Conservation (phyloP, 2,113 vertebrate genomes). For the Colaptes auratus region DNA sequence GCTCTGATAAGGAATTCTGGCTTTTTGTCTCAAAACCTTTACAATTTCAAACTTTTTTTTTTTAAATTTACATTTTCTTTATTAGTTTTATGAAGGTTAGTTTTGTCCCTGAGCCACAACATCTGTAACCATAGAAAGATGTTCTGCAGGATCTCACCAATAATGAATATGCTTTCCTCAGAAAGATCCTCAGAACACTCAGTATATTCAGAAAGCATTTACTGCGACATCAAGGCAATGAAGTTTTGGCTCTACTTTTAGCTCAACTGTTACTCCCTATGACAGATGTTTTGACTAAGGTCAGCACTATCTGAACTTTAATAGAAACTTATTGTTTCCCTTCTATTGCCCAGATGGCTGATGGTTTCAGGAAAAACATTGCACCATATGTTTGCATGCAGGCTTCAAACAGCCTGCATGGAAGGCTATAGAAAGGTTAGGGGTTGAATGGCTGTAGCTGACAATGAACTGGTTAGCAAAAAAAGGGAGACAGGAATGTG, state of each 20-base stretch:
- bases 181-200: not conserved
- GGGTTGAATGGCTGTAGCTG: not conserved
- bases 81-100: constrained; percentile 17
- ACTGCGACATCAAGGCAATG: not conserved
- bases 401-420: not conserved
- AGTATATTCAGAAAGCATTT: not conserved
- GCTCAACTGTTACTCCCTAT: not conserved
- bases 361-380: not conserved
- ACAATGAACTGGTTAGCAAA: not conserved
- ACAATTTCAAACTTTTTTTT: not conserved
- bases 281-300: not conserved
- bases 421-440: not conserved
- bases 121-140: constrained; percentile 42
- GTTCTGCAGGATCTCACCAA: not conserved
- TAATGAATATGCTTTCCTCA: not conserved
- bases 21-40: not conserved
- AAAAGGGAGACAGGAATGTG: not conserved
- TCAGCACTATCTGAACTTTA: not conserved
- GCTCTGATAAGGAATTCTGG: not conserved
- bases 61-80: not conserved
- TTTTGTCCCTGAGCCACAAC: constrained; percentile 1
- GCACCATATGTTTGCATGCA: not conserved
- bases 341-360: not conserved
- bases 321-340: not conserved
- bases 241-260: constrained; percentile 26